phyloP scores from a whole-genome alignment of 2,113 vertebrate species.

The Nanorana parkeri region DNA sequence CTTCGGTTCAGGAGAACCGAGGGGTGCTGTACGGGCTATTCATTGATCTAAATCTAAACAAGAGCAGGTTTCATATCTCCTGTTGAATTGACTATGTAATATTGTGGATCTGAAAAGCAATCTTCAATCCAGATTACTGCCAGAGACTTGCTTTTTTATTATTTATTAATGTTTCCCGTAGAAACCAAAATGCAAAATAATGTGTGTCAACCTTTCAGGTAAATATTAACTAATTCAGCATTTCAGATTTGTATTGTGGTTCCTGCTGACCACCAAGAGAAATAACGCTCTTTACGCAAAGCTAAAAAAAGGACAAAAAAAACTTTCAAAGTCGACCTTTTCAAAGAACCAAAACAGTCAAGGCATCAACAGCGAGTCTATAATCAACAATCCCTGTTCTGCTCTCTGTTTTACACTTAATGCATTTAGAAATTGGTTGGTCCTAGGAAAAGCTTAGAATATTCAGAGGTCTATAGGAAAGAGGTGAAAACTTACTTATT shows the following conservation, averaged over 20 bases:
- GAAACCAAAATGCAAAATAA: background rate
- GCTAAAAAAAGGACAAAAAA: no score
- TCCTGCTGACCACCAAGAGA: background rate
- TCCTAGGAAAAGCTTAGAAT: background rate
- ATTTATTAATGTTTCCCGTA: background rate
- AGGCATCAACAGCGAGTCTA: background rate
- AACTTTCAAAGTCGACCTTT: background rate
- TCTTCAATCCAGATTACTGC: background rate
- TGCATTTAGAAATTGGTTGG: background rate
- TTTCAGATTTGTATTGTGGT: background rate
- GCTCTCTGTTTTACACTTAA: background rate
- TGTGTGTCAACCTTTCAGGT: background rate
- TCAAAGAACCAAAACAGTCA: background rate
- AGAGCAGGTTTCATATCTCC: no score
- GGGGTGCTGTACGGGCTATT: no score
- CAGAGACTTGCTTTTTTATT: background rate
- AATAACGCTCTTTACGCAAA: background rate
- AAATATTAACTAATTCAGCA: background rate
- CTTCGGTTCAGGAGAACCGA: no score
- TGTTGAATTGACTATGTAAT: no score
- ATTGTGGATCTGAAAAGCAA: no score
- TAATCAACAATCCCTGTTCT: slow-evolving; percentile 1
- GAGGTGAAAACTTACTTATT: no score
- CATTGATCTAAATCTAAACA: no score
- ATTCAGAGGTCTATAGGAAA: background rate